Base-by-base conservation (phyloP, 2,888 invertebrate species). In the Drosophila maculinotata region DNA sequence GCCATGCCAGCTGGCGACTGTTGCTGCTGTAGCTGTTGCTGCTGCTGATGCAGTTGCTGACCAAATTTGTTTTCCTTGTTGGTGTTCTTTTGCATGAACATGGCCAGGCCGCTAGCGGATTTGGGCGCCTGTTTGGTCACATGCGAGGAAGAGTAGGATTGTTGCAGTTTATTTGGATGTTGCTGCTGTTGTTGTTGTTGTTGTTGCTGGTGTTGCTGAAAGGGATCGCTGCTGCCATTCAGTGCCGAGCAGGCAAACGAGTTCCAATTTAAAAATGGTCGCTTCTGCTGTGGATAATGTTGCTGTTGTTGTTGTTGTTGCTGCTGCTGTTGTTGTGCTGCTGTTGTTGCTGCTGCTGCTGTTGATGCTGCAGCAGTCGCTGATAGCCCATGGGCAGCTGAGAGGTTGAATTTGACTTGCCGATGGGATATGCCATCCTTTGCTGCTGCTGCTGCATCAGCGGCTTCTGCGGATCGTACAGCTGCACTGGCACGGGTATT, bases 391-490 rank as follows among this genome's bases (percentile, higher is more conserved):
- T 82, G 28, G 90, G 90, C 51, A 91, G 79, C 76, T 90, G 91
- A 9, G 91, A 91, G n/a, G 91, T 89, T 12, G 91, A 91, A 62
- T 85, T 90, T 1, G 91, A 91, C 74, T 91, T 91, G 14, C 89
- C 90, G 28, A 91, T 88, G 26, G 91, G 90, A 75, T 85, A 89
- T 23, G 59, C 80, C 44, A 79, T 81, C 59, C 83, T 80, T 35
- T 76, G 76, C 38, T 68, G 72, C 12, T 76, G 77, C 42, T 77
- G 76, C 47, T 79, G 76, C 52, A 72, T 47, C 44, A 73, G 69
- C 44, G 87, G 77, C 58, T 87, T 79, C 77, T 87, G 87, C 25
- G 71, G 79, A 66, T 80, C 82, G 68, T 74, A 81, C 8, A 81
- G 62, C 66, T 81, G 80, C 47, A 81, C 85, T 83, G 87, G 83